These are phyloP conservation scores for Acrocephalus scirpaceus DNA, from an alignment of 2,797 vertebrate genomes.

Conservation along the genomic window DNA sequence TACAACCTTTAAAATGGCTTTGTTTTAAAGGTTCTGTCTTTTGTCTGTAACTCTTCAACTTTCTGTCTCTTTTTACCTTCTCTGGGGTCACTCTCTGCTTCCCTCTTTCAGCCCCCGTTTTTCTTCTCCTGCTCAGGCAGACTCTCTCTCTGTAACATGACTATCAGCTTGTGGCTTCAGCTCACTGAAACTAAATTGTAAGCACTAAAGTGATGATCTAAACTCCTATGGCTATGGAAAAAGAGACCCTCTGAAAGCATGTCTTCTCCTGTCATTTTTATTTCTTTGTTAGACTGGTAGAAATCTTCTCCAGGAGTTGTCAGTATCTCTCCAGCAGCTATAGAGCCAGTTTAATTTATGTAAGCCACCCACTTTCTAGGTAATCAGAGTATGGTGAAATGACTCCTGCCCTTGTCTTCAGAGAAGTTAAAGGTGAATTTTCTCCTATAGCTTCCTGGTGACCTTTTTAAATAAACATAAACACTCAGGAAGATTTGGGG, in stretches of 20 bases:
- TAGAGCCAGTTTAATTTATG: not conserved
- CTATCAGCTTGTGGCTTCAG: not conserved
- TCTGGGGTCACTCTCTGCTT: not conserved
- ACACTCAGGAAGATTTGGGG: not conserved
- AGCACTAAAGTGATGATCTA: not conserved
- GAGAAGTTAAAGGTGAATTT: not conserved
- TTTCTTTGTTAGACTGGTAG: not conserved
- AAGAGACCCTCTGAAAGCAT: not conserved
- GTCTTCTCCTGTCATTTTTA: not conserved
- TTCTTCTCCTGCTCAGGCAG: not conserved
- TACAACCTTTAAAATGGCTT: conserved; percentile 42
- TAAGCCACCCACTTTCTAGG: not conserved
- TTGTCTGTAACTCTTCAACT: conserved; percentile 2
- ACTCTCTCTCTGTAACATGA: not conserved
- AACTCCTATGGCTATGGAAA: not conserved
- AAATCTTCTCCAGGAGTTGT: not conserved
- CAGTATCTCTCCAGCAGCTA: not conserved
- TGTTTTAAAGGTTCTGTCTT: conserved; percentile 38
- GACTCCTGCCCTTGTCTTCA: not conserved
- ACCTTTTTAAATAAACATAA: not conserved
- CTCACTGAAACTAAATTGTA: not conserved
- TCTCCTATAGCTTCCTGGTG: not conserved
- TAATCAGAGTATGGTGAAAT: not conserved
- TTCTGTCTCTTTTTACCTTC: conserved; percentile 19
- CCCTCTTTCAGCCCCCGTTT: not conserved